A percentile compares a stretch with the other conserved stretches of the same genome.
Conservation (phyloP, 2,888 invertebrate species). For the Nomada ruficornis region DNA sequence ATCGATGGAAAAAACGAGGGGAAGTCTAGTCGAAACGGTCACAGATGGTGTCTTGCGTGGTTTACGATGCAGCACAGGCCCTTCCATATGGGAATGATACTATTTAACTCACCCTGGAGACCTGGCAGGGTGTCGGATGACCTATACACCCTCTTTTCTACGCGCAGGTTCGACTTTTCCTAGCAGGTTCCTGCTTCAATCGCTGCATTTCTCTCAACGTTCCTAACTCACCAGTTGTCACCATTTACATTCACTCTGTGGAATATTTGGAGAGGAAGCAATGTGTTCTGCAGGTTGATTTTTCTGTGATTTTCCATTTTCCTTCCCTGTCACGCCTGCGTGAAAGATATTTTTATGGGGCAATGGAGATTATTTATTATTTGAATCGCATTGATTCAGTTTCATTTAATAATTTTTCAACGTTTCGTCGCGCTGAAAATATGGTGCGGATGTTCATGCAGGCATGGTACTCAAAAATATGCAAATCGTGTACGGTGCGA, state of each 20-base stretch:
- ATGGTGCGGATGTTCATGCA: no score
- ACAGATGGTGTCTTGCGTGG: constrained; percentile 77
- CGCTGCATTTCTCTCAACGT: constrained; percentile 4
- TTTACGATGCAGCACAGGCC: constrained; percentile 72
- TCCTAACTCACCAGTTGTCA: not conserved
- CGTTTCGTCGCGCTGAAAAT: no score
- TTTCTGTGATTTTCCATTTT: no score
- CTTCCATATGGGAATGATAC: constrained; percentile 75
- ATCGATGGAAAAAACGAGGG: constrained; percentile 63
- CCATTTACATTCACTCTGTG: not conserved
- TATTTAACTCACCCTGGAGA: constrained; percentile 70
- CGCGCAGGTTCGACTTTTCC: constrained; percentile 54
- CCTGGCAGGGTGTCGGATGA: constrained; percentile 70
- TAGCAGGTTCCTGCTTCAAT: constrained; percentile 43
- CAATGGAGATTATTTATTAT: no score
- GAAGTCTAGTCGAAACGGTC: constrained; percentile 65
- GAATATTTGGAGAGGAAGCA: no score
- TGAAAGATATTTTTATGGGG: no score
- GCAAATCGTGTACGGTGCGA: no score
- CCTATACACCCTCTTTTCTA: constrained; percentile 46
- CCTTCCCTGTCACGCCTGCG: no score
- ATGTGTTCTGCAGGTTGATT: no score
- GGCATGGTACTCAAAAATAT: no score
- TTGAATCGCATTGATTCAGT: no score
- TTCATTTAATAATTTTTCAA: no score